Base-by-base conservation (phyloP, 92 coral and sea anemone species). In the Zoanthus gigantus region DNA sequence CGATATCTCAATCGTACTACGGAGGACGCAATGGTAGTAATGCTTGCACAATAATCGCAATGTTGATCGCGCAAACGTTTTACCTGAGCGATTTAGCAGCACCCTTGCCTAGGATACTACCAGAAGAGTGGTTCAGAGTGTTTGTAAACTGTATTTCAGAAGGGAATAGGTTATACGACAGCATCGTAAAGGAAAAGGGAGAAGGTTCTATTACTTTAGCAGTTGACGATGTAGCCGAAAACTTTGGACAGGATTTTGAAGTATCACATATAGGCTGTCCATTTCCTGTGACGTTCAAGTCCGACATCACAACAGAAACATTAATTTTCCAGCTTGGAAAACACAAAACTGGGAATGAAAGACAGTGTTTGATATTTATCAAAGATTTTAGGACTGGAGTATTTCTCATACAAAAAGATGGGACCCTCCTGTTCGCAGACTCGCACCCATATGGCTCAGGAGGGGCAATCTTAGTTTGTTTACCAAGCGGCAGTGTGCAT, bases 381-480 rank as follows among this genome's bases (percentile, higher is more conserved):
- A 90, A 86, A 52, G 92, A 90, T 79, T 86, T 69, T 77, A 78
- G 92, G 68, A 72, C 92, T 5, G 92, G 92, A 45, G 92, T 90
- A 18, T 90, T 90, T 72, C 92, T 90, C 23, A 72, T 90, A 58
- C 76, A 58, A 46, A 48, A 46, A 50, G 87, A 90, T 73, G 83
- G 90, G 46, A 61, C 86, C 82, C 90, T 90, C 83, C 90, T 90
- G 71, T 90, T 85, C 57, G 90, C 86, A 15, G 92, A 90, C 54
- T 85, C 90, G 5, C 92, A 90, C 50, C 92, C 90, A 31, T 86
- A 90, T 31, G 92, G 92, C 9, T 86, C 92, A 50, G 92, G 92
- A 48, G 92, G 92, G 77, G 92, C 90, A 30, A 32, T 90, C 15
- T 76, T 90, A 45, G 72, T 90, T 78, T 86, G 87, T 60, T 13